Base-by-base conservation (phyloP, 2,888 invertebrate species). In the Pimpla rufipes region DNA sequence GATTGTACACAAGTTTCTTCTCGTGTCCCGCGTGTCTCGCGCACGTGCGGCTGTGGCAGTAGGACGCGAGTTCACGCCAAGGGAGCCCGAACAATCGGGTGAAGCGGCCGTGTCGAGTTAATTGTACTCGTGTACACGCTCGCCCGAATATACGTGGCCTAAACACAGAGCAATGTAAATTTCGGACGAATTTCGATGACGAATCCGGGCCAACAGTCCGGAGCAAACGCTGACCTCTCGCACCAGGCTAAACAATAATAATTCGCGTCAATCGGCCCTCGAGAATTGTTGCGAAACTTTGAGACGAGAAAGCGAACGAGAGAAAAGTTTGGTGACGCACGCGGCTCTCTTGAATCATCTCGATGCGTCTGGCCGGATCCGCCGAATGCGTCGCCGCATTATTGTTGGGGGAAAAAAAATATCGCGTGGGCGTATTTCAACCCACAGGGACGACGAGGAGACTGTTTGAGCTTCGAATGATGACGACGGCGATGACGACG, bases 1-100 rank as follows among this genome's bases (percentile, higher is more conserved):
- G 3, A 8, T 42, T 59, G 35, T 59, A 59, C 5, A 35, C 59
- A 16, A 13, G 16, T 29, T 6, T 13, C 35, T 59, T 21, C 23
- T 55, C n/a, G n/a, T n/a, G n/a, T n/a, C n/a, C n/a, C n/a, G n/a
- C n/a, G n/a, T n/a, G n/a, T n/a, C n/a, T n/a, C n/a, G 23, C 18
- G 3, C n/a, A n/a, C n/a, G n/a, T n/a, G 47, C 47, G 11, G 4
- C 11, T 42, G 55, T 23, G 55, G 23, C 57, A 59, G 67, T 57
- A 73, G 73, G 73, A 79, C 67, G 45, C 37, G 68, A 35, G 50
- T 81, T 76, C 29, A 81, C 76, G 81, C 70, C 55, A 42, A 40
- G 70, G 42, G 81, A 76, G 11, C 70, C 57, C 42, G 70, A 66
- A 81, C 81, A 81, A 67, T 77, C 35, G 75, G 42, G 23, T 50